Conservation (phyloP, 2,797 vertebrate species). For the Diplodus sargus region DNA sequence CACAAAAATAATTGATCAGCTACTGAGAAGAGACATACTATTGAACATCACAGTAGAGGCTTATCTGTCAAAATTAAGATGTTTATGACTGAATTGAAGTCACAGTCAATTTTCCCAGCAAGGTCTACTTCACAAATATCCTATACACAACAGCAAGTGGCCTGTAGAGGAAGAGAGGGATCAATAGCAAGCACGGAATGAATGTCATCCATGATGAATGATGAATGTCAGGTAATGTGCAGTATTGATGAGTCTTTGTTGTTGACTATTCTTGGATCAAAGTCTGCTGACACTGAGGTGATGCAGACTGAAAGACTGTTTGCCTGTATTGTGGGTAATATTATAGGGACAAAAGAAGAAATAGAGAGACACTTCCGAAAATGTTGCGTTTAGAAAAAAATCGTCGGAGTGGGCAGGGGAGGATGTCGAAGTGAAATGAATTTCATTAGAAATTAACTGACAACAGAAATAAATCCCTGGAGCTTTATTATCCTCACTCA, state of each 20-base stretch:
- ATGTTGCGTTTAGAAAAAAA: constrained; percentile 6
- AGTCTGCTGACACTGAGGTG: background rate
- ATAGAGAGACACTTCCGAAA: constrained; percentile 1
- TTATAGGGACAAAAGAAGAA: constrained; percentile 12
- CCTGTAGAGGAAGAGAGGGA: constrained; percentile 20
- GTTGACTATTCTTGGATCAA: constrained; percentile 3
- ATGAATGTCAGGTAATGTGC: constrained; percentile 36
- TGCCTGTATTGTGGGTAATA: constrained; percentile 6
- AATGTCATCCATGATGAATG: constrained; percentile 39
- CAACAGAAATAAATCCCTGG: constrained; percentile 57
- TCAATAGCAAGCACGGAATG: constrained; percentile 48
- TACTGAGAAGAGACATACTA: constrained; percentile 7
- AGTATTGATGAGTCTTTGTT: constrained; percentile 41
- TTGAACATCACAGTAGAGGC: constrained; percentile 11
- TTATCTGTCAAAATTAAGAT: constrained; percentile 49
- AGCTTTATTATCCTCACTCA: constrained; percentile 62
- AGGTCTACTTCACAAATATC: constrained; percentile 33
- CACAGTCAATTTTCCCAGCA: constrained; percentile 36
- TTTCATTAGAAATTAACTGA: constrained; percentile 63
- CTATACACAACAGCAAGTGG: constrained; percentile 12
- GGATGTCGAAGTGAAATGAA: constrained; percentile 32
- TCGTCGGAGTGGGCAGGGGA: constrained; percentile 14
- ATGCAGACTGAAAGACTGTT: constrained; percentile 7
- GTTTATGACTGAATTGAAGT: constrained; percentile 33
- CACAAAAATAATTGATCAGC: constrained; percentile 27